Conservation (phyloP, 1,140 invertebrate genomes). For the Phortica variegata region DNA sequence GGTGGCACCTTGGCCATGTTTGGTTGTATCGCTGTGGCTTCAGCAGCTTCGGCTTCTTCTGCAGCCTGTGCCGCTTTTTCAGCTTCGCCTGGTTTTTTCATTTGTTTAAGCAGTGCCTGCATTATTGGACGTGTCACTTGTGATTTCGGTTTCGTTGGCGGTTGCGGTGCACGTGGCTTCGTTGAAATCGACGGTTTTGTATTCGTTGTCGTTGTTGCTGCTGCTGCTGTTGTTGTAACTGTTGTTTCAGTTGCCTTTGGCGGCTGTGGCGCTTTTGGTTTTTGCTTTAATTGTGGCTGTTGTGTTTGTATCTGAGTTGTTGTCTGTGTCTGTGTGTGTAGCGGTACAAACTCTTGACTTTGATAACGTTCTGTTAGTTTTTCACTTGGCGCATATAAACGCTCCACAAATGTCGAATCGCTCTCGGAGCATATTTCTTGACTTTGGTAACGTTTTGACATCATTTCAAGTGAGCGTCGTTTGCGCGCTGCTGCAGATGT, state of each 20-base stretch:
- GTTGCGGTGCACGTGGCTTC: slow-evolving; percentile 7
- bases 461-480: slow-evolving; percentile 49
- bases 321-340: slow-evolving; percentile 26
- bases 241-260: slow-evolving; percentile 10
- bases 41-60: neutral
- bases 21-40: neutral
- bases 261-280: slow-evolving; percentile 39
- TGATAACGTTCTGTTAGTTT: slow-evolving; percentile 65
- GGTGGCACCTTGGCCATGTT: slow-evolving; percentile 24
- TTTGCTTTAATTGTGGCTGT: slow-evolving; percentile 31
- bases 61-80: slow-evolving; percentile 18
- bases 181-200: neutral
- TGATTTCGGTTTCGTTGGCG: slow-evolving; percentile 42
- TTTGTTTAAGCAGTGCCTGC: slow-evolving; percentile 50
- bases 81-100: slow-evolving; percentile 44
- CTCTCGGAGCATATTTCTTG: slow-evolving; percentile 59
- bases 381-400: slow-evolving; percentile 63
- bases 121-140: slow-evolving; percentile 46
- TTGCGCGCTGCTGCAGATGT: slow-evolving; percentile 45
- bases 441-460: slow-evolving; percentile 61
- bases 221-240: neutral
- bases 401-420: slow-evolving; percentile 48
- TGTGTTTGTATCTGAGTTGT: slow-evolving; percentile 40
- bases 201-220: slow-evolving; percentile 3
- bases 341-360: slow-evolving; percentile 63